Base-by-base conservation (phyloP, 1,140 invertebrate species). In the Phocides pigmalion region DNA sequence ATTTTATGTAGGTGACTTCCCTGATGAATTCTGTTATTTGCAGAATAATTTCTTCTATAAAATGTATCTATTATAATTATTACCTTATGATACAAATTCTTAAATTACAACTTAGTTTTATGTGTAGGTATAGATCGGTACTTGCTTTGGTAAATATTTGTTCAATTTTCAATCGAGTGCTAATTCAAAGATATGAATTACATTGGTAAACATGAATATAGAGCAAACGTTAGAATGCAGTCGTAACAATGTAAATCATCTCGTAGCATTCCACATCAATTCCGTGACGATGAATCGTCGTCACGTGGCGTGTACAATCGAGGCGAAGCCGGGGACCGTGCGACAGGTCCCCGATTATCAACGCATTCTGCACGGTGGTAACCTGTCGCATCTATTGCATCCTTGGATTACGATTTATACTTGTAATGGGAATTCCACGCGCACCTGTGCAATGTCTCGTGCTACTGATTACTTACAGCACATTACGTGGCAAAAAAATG, bases 311-410 rank as follows among this genome's bases (percentile, higher is more conserved):
- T 76, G 56, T 61, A 70, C 61, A 80, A 82, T 82, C 65, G 71
- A 58, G 54, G 58, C 58, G 58, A 68, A 71, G 67, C 49, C 44
- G 59, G 64, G 69, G 79, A 78, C 81, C 88, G 88, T 90, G 88
- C 87, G 87, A 90, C 85, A 89, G 83, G 85, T 88, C 81, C 61
- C 76, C 76, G 77, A 89, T 90, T 90, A 82, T 84, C 74, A 69
- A 89, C 88, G 88, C 85, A 89, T 90, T 89, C 78, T 84, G 80
- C 81, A 83, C 77, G 83, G 76, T 84, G 73, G 72, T 61, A 81
- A 81, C 75, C 74, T 82, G 76, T 78, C 71, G 50, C 66, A 62
- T 71, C 74, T 58, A 75, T 73, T 67, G 65, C 66, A 71, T 68
- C 67, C 39, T 58, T 28, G 44, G 41, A 54, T 68, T 71, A 71